These are phyloP conservation scores for Pachydiplax longipennis DNA, from an alignment of 2,888 invertebrate genomes.

Conservation along the genomic window DNA sequence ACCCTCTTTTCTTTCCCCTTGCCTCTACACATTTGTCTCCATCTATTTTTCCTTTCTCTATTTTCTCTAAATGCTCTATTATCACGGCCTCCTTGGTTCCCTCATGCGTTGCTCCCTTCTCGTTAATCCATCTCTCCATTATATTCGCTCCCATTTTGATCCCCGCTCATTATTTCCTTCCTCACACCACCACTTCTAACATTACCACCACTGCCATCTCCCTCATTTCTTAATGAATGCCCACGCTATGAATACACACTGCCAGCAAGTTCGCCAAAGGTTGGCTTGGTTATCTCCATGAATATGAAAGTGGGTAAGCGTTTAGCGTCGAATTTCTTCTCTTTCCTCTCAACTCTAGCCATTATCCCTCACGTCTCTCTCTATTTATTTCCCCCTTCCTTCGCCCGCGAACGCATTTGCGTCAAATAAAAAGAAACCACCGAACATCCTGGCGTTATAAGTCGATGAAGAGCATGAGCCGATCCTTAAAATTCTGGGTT, in stretches of 20 bases:
- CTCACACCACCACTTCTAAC: neutral
- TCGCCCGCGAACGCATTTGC: neutral
- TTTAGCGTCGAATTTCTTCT: neutral
- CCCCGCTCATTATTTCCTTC: neutral
- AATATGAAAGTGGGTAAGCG: no score
- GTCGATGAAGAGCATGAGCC: no score
- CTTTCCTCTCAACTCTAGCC: neutral
- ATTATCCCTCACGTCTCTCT: neutral
- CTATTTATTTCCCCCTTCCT: neutral
- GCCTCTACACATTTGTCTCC: neutral
- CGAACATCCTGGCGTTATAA: no score
- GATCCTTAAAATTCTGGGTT: no score
- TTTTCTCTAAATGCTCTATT: neutral
- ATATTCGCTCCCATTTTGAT: neutral
- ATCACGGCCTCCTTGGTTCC: neutral
- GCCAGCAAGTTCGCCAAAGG: no score
- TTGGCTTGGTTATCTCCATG: no score
- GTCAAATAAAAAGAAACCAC: no score
- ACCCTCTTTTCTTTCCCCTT: neutral
- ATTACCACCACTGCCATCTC: neutral
- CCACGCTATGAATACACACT: no score
- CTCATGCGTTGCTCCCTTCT: neutral
- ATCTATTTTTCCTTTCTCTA: neutral
- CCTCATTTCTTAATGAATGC: neutral
- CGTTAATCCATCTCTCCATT: neutral